These are phyloP conservation scores for Radopholus similis DNA, from an alignment of 1,140 invertebrate species.

Conservation along the genomic window DNA sequence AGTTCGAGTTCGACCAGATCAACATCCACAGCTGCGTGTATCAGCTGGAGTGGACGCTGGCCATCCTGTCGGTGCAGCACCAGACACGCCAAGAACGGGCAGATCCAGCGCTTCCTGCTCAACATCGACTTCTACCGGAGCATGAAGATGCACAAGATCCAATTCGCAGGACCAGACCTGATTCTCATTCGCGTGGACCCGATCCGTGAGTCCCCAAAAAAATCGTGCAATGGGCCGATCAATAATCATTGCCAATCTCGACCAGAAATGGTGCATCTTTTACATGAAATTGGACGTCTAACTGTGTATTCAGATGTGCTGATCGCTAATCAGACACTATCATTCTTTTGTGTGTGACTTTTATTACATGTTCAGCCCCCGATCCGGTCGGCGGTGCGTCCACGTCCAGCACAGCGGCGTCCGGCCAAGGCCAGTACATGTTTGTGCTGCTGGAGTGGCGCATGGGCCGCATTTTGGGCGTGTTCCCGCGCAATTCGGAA, in stretches of 20 bases:
- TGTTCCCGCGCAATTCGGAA: constrained; percentile 23
- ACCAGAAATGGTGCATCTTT: background rate
- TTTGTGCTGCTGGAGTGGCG: constrained; percentile 42
- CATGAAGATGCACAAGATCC: constrained; percentile 39
- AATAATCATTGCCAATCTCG: background rate
- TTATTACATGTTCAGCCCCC: too few relatives aligned
- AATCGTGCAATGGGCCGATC: background rate
- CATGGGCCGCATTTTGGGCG: constrained; percentile 25
- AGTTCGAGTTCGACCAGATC: constrained; percentile 18
- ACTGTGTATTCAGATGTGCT: too few relatives aligned
- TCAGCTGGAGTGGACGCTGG: constrained; percentile 39
- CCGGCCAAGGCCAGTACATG: constrained; percentile 22
- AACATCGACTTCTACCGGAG: constrained; percentile 28
- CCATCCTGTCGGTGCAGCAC: constrained; percentile 43
- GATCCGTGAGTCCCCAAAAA: background rate
- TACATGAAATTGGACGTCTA: too few relatives aligned
- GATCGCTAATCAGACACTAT: too few relatives aligned
- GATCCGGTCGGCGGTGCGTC: background rate
- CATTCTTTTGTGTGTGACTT: too few relatives aligned
- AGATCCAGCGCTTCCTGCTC: constrained; percentile 22
- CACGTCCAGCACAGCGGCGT: background rate
- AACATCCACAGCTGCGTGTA: constrained; percentile 19
- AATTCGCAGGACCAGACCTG: constrained; percentile 38
- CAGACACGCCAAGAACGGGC: constrained; percentile 26
- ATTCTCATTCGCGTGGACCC: constrained; percentile 28